Percentiles rank a stretch among this genome's conserved stretches.
Evolutionary conservation across 1,140 invertebrate genomes (phyloP).

Genomic region (Aphidius ervi): DNA sequence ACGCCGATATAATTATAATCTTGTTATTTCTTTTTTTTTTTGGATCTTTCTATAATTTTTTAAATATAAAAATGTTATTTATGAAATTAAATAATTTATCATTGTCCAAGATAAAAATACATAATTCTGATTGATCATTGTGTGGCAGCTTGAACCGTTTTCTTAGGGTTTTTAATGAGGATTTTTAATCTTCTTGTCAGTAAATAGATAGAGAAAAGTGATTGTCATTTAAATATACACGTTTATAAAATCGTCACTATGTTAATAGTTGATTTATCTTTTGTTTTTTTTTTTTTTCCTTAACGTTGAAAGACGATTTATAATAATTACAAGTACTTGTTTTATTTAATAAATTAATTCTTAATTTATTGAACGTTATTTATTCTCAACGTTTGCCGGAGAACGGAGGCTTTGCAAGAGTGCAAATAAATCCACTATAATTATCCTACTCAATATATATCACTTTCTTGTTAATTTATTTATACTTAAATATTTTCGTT

Average conservation of each 20-base stretch:
- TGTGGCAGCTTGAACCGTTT: slow-evolving; percentile 38
- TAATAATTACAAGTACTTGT: too few relatives aligned
- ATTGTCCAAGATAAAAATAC: slow-evolving; percentile 15
- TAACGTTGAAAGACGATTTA: slow-evolving; percentile 2
- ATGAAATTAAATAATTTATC: not conserved
- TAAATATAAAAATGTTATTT: slow-evolving; percentile 17
- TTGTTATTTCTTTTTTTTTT: slow-evolving; percentile 12
- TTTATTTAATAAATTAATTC: not conserved
- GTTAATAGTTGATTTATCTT: not conserved
- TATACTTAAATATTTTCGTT: too few relatives aligned
- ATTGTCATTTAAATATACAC: slow-evolving; percentile 50
- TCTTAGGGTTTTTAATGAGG: slow-evolving; percentile 20
- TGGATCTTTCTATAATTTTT: slow-evolving; percentile 15
- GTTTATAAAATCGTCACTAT: not conserved
- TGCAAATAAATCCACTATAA: too few relatives aligned
- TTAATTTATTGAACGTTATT: slow-evolving; percentile 3
- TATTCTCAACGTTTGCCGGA: not conserved
- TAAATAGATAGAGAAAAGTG: slow-evolving; percentile 44
- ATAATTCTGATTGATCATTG: slow-evolving; percentile 22
- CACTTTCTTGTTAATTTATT: too few relatives aligned
- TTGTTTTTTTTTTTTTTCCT: slow-evolving; percentile 7
- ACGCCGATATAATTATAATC: not conserved
- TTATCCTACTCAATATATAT: too few relatives aligned
- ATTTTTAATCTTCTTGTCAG: slow-evolving; percentile 24
- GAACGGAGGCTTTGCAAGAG: too few relatives aligned